Base-by-base conservation (phyloP, 2,797 vertebrate species). In the Coracias cyanogaster region DNA sequence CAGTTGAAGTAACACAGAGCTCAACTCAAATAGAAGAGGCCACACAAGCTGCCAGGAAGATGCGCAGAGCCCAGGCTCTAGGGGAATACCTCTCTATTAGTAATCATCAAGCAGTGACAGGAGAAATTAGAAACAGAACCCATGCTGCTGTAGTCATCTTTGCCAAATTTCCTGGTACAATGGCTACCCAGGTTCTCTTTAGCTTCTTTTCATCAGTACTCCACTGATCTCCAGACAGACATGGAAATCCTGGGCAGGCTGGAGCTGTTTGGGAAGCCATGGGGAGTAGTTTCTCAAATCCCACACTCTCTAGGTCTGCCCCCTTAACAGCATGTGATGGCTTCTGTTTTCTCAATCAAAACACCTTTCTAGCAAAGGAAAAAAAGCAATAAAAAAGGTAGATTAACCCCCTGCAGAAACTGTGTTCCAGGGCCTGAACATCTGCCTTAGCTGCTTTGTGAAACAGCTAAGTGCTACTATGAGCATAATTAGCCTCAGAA, bases 51-150 rank as follows among this genome's bases (percentile, higher is more conserved):
- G 58, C 82, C 76, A 71, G 51, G 52, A 90, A 92, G 90, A 77
- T 86, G 58, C 72, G 90, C 62, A 48, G 60, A 91, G 66, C 51
- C 52, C 43, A 46, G 54, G 81, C 76, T 86, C 81, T 81, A 37
- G 58, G 69, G 60, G 82, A 93, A 74, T 72, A 48, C n/a, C 54
- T 89, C 83, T 82, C 87, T 62, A 57, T 93, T 81, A 73, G 74
- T 82, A 82, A 95, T 72, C 85, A 93, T 89, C 81, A 93, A 65
- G 61, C 84, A 84, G 41, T 58, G 62, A 90, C 92, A 57, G 46
- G 78, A 41, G 39, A 94, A 94, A 95, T 93, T 55, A 91, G 77
- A 94, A 96, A 73, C 77, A 94, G 67, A 90, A 69, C 22, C 28
- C 9, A 2, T 73, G 87, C 74, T 84, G 46, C 69, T 93, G 55